phyloP scores from a whole-genome alignment of 2,113 vertebrate species.

The Colaptes auratus region DNA sequence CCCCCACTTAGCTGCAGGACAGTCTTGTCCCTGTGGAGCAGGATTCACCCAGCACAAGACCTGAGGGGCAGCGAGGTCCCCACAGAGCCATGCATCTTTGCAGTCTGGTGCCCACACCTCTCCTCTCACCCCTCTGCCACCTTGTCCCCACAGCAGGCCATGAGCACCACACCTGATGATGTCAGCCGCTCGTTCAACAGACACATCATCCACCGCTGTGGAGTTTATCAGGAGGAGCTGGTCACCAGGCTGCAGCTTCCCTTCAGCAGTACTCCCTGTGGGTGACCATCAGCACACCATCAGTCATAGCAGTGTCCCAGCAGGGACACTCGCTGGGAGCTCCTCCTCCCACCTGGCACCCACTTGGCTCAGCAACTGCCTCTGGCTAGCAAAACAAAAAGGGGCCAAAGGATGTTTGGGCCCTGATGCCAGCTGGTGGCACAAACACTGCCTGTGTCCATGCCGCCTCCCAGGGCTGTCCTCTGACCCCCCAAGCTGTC shows the following conservation, averaged over 20 bases:
- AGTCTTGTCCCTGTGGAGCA: fast-evolving
- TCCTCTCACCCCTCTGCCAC: neutral
- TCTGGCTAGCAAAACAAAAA: neutral
- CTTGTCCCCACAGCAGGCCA: fast-evolving
- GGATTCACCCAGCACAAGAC: fast-evolving
- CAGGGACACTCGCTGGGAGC: fast-evolving
- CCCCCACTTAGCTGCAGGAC: fast-evolving
- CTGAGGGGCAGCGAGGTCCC: fast-evolving
- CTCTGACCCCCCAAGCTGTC: neutral
- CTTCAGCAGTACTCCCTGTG: slow-evolving; percentile 90
- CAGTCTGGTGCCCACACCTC: neutral
- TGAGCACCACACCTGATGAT: slow-evolving; percentile 84
- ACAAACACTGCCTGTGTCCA: neutral
- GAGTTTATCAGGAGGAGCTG: slow-evolving; percentile 90
- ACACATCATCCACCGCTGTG: slow-evolving; percentile 76
- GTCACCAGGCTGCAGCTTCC: slow-evolving; percentile 90
- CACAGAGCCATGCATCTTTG: neutral
- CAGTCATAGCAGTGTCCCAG: fast-evolving
- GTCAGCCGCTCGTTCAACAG: slow-evolving; percentile 80
- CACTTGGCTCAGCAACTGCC: neutral
- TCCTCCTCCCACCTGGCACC: neutral
- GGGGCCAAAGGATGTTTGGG: fast-evolving
- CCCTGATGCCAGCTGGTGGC: too few relatives aligned
- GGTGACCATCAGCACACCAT: neutral
- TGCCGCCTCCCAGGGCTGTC: fast-evolving